A percentile compares a stretch with the other conserved stretches of the same genome.
Conservation (phyloP, 1,140 invertebrate species). For the Thaumatotibia leucotreta region DNA sequence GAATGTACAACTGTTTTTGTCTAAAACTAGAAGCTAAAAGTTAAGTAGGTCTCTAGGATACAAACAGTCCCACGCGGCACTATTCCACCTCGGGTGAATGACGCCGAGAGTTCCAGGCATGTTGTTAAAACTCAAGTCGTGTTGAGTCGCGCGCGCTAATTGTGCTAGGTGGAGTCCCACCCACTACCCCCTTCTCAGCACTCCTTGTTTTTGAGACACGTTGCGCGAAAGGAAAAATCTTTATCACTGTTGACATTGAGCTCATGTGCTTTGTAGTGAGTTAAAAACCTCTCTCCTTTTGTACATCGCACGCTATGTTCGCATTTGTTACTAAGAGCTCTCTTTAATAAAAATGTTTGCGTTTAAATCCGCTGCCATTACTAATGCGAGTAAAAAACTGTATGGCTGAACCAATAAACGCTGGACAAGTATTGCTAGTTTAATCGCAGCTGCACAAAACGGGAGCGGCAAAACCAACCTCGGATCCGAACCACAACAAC, state of each 20-base stretch:
- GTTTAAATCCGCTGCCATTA: background rate
- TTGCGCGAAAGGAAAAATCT: slow-evolving; percentile 57
- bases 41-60: slow-evolving; percentile 31
- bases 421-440: slow-evolving; percentile 64
- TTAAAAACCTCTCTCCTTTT: slow-evolving; percentile 34
- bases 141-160: slow-evolving; percentile 72
- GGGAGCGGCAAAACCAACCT: slow-evolving; percentile 65
- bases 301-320: slow-evolving; percentile 21
- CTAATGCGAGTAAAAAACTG: slow-evolving; percentile 28
- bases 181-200: slow-evolving; percentile 42
- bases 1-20: background rate
- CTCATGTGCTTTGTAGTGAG: slow-evolving; percentile 31
- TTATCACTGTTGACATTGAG: slow-evolving; percentile 66
- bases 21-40: slow-evolving; percentile 15
- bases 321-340: background rate
- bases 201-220: slow-evolving; percentile 58
- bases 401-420: slow-evolving; percentile 62
- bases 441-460: slow-evolving; percentile 68
- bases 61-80: slow-evolving; percentile 34
- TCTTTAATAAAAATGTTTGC: background rate
- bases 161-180: slow-evolving; percentile 52
- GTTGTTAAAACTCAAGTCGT: slow-evolving; percentile 72
- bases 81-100: slow-evolving; percentile 55
- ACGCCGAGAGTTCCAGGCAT: slow-evolving; percentile 56
- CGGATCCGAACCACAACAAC: slow-evolving; percentile 64